Conservation (phyloP, 2,888 invertebrate genomes). For the Ceratothoa steindachneri region DNA sequence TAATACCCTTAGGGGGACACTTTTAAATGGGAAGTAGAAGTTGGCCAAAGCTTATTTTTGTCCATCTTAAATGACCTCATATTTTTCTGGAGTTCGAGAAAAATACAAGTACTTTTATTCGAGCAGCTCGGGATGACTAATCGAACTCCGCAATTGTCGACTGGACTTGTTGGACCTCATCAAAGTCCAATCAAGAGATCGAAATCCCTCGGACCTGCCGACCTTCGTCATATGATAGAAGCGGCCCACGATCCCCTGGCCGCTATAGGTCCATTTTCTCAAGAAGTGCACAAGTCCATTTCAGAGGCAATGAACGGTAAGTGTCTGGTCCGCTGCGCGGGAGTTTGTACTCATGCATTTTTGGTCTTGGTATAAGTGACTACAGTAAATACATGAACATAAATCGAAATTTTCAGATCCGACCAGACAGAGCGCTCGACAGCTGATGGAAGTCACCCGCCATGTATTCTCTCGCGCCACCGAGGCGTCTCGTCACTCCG, state of each 20-base stretch:
- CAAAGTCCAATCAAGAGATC: conserved; percentile 62
- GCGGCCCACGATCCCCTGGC: conserved; percentile 62
- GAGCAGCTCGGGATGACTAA: conserved; percentile 20
- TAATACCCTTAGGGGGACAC: too few species aligned
- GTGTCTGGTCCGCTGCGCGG: neutral
- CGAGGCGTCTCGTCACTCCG: conserved; percentile 72
- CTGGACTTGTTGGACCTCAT: conserved; percentile 2
- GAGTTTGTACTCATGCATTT: too few species aligned
- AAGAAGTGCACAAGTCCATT: conserved; percentile 63
- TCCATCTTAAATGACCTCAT: too few species aligned
- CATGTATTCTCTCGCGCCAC: conserved; percentile 75
- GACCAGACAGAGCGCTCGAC: conserved; percentile 67
- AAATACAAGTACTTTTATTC: too few species aligned
- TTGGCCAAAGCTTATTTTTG: neutral
- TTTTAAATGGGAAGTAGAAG: neutral
- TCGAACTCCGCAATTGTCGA: conserved; percentile 3
- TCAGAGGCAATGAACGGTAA: neutral
- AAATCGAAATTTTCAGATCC: conserved; percentile 68
- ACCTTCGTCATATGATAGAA: conserved; percentile 62
- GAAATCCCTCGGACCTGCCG: conserved; percentile 71
- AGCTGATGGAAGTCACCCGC: conserved; percentile 78
- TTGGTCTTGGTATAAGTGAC: too few species aligned
- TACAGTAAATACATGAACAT: too few species aligned
- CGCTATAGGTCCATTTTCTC: conserved; percentile 70
- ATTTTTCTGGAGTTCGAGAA: too few species aligned